Conservation (phyloP, 2,888 invertebrate species). For the Polyploca ridens region DNA sequence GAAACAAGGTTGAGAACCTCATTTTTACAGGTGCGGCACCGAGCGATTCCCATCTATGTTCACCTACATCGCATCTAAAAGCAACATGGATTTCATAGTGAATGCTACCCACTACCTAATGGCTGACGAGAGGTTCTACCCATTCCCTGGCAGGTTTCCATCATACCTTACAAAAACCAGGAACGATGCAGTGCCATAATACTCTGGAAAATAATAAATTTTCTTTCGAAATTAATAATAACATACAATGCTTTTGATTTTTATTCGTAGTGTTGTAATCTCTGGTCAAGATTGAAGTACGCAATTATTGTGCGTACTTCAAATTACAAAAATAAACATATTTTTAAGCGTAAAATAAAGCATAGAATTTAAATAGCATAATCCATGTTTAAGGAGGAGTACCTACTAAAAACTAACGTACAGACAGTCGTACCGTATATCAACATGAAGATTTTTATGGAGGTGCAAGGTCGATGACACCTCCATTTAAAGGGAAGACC, state of each 20-base stretch:
- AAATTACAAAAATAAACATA: no score
- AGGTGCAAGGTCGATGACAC: no score
- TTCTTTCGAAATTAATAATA: no score
- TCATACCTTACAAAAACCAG: neutral
- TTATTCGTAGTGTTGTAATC: neutral
- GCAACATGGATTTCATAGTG: slow-evolving; percentile 65
- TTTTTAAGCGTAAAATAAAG: no score
- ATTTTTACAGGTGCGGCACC: slow-evolving; percentile 69
- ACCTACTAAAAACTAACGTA: no score
- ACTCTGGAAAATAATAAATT: neutral
- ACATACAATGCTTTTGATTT: neutral
- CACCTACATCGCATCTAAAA: slow-evolving; percentile 58
- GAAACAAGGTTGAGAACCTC: neutral
- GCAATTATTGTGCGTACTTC: no score
- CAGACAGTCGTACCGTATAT: no score
- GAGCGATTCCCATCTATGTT: slow-evolving; percentile 74
- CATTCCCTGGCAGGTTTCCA: slow-evolving; percentile 51
- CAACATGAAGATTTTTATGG: no score
- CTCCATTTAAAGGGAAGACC: no score
- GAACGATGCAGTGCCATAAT: neutral
- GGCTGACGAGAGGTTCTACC: slow-evolving; percentile 59
- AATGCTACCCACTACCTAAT: slow-evolving; percentile 63
- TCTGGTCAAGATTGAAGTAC: no score
- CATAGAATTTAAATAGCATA: no score
- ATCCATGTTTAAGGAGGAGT: no score